Evolutionary conservation across 2,113 vertebrate genomes (phyloP), one percentile per base, ranked within the genome.

Genomic region (Passerina amoena): DNA sequence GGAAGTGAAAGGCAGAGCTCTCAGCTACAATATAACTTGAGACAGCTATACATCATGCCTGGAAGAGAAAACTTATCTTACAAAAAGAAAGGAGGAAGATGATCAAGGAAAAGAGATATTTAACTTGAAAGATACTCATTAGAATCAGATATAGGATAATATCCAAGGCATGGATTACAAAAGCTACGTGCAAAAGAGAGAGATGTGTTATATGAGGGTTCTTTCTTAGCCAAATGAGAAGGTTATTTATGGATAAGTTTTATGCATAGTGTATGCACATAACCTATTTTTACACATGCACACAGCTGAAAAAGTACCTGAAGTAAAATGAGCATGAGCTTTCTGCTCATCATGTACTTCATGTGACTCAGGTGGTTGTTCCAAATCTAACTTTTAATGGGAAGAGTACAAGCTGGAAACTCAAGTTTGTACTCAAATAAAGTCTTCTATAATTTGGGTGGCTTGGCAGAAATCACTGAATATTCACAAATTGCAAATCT

Each of bases 261-360:
- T 21, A 76, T 97, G 77, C 88, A 95, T 94, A 93, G 94, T 91
- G 90, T 88, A 97, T 86, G 42, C 71, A 70, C 12, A 19, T 40
- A 86, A 69, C 24, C 84, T 97, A 92, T 96, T 97, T 98, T 96
- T 95, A 78, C 31, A 85, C 42, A 51, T 5, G 6, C 40, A 86
- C 45, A 83, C 37, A 66, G 20, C 53, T 80, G 37, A 64, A 94
- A 88, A 79, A 77, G 21, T 79, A 81, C 42, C 31, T 82, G 44
- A 54, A 93, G 86, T 76, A 77, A 76, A 89, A 95, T 4, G 5
- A 71, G 64, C 57, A 23, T 22, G 50, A 76, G 65, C 16, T 65
- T 96, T 88, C 76, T 72, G 27, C 19, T 90, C 40, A 53, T 56
- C 18, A 2, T 35, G 6, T 48, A 50, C 40, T 82, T 92, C 23